Conservation (phyloP, 2,113 vertebrate species). For the Rhinolophus ferrumequinum region DNA sequence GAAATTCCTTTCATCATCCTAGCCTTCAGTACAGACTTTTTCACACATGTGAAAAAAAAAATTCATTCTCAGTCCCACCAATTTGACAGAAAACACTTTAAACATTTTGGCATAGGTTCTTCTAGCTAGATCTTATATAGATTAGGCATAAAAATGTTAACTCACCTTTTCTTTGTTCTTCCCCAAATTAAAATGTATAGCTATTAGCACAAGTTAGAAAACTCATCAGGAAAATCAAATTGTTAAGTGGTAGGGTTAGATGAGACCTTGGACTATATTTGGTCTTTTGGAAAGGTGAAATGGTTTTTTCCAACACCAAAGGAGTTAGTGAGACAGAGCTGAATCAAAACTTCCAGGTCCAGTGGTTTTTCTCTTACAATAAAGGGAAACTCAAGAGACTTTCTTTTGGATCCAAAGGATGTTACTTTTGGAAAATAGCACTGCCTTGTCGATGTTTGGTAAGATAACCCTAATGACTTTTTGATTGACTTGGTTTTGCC, state of each 20-base stretch:
- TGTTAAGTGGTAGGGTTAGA: background rate
- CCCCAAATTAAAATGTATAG: background rate
- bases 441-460: slow-evolving; percentile 45
- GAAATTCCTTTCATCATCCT: slow-evolving; percentile 1
- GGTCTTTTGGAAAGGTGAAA: background rate
- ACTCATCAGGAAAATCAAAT: background rate
- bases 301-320: background rate
- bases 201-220: background rate
- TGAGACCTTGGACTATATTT: background rate
- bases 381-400: background rate
- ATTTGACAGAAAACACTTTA: background rate
- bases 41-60: background rate
- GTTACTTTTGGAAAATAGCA: slow-evolving; percentile 41
- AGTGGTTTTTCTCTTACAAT: background rate
- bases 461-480: slow-evolving; percentile 56
- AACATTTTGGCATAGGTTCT: background rate
- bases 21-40: background rate
- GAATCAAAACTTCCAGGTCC: background rate
- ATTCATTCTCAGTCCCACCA: background rate
- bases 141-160: background rate
- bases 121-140: background rate
- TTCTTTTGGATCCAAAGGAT: slow-evolving; percentile 47
- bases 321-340: background rate
- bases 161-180: slow-evolving; percentile 13
- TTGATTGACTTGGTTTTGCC: slow-evolving; percentile 61